Conservation (phyloP, 2,888 invertebrate genomes). For the Leptopilina syphax region DNA sequence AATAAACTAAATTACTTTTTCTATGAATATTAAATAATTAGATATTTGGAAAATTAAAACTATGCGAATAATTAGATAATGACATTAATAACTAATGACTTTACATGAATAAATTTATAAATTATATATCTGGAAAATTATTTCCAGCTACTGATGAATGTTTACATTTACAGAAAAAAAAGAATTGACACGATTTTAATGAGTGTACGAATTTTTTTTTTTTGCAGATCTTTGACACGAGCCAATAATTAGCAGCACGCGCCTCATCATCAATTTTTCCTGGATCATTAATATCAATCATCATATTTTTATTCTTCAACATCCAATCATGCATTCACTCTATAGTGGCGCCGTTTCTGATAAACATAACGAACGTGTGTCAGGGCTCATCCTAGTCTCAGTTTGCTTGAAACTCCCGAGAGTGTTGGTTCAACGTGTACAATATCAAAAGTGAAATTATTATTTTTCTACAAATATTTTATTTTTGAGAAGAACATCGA, state of each 20-base stretch:
- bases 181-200: neutral
- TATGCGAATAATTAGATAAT: too few species aligned
- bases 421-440: slow-evolving; percentile 42
- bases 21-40: too few species aligned
- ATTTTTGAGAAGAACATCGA: too few species aligned
- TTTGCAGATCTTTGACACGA: slow-evolving; percentile 21
- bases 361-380: slow-evolving; percentile 49
- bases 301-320: slow-evolving; percentile 2
- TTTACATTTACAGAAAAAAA: too few species aligned
- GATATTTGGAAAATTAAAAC: too few species aligned
- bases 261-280: slow-evolving; percentile 19
- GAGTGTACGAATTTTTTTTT: neutral
- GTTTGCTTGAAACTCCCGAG: slow-evolving; percentile 51
- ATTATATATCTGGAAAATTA: neutral
- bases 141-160: too few species aligned
- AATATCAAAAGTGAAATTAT: neutral
- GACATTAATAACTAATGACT: too few species aligned
- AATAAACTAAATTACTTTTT: too few species aligned
- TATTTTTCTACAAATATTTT: too few species aligned
- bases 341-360: slow-evolving; percentile 55
- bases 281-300: slow-evolving; percentile 31
- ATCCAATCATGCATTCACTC: slow-evolving; percentile 25
- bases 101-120: neutral
- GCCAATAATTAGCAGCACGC: slow-evolving; percentile 12
- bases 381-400: slow-evolving; percentile 53